Percentiles rank a stretch among this genome's conserved stretches.
These are phyloP conservation scores for Tricholaema leucomelas DNA, from an alignment of 2,113 vertebrate species.

Conservation along the genomic window DNA sequence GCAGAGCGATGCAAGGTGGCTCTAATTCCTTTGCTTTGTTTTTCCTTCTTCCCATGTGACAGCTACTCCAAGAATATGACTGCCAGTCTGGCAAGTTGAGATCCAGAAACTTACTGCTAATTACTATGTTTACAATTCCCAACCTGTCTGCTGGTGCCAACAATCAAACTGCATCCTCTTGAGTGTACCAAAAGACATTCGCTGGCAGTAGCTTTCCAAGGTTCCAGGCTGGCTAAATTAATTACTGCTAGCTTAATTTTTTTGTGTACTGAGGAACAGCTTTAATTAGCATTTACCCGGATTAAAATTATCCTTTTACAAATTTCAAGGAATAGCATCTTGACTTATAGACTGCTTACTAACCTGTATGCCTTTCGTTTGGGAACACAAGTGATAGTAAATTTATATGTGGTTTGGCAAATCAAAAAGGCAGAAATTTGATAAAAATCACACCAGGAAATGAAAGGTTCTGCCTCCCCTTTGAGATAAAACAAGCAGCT, in stretches of 20 bases:
- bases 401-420: conserved; percentile 20
- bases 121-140: conserved; percentile 81
- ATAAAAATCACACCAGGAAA: conserved; percentile 25
- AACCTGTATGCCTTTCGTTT: conserved; percentile 17
- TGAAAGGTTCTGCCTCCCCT: neutral
- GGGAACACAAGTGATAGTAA: neutral
- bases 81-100: conserved; percentile 77
- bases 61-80: conserved; percentile 74
- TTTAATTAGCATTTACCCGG: conserved; percentile 66
- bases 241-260: conserved; percentile 79
- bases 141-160: conserved; percentile 76
- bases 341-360: neutral
- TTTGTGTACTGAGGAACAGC: conserved; percentile 39
- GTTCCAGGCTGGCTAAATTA: conserved; percentile 78
- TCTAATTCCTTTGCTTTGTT: conserved; percentile 78
- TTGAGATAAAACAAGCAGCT: conserved; percentile 7
- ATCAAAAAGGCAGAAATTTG: conserved; percentile 13
- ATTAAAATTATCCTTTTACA: conserved; percentile 58
- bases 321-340: conserved; percentile 41
- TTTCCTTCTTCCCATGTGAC: conserved; percentile 62
- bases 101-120: conserved; percentile 81
- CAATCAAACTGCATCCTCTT: conserved; percentile 75
- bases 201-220: conserved; percentile 73
- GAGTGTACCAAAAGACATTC: conserved; percentile 75
- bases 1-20: conserved; percentile 62